phyloP scores from a whole-genome alignment of 2,113 vertebrate species.

The Cyprinodon brontotheroides region DNA sequence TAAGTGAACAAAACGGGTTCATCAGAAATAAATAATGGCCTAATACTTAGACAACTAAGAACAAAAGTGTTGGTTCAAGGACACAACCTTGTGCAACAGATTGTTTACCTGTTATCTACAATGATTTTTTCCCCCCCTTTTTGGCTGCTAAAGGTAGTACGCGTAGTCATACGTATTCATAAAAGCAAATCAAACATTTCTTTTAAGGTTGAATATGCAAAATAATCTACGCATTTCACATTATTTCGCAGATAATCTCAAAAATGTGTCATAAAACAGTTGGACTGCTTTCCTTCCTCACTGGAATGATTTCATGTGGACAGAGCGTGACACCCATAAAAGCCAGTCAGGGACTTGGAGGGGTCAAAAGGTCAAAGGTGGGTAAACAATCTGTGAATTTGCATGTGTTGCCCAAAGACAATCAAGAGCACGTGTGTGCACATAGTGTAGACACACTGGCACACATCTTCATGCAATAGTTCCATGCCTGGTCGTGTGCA shows the following conservation, averaged over 20 bases:
- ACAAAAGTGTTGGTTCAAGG: neutral
- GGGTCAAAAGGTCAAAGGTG: slow-evolving; percentile 50
- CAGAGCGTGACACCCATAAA: neutral
- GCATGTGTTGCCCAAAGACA: slow-evolving; percentile 20
- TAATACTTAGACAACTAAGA: too few relatives aligned
- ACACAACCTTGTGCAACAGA: neutral
- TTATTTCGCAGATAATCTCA: neutral
- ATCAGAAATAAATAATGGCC: too few relatives aligned
- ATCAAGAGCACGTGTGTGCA: neutral
- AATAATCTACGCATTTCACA: too few relatives aligned
- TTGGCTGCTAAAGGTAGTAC: neutral
- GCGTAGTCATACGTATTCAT: neutral
- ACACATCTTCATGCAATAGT: slow-evolving; percentile 2
- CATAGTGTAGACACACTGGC: slow-evolving; percentile 1
- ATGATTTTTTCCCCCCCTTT: neutral
- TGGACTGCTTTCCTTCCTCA: neutral
- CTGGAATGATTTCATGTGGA: neutral
- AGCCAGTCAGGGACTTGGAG: slow-evolving; percentile 32
- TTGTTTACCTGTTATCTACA: neutral
- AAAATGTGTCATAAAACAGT: neutral
- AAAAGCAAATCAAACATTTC: neutral
- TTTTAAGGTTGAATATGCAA: neutral
- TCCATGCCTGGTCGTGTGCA: neutral
- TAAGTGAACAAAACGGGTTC: too few relatives aligned
- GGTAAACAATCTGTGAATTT: slow-evolving; percentile 61